Conservation (phyloP, 2,113 vertebrate genomes). For the Passer domesticus region DNA sequence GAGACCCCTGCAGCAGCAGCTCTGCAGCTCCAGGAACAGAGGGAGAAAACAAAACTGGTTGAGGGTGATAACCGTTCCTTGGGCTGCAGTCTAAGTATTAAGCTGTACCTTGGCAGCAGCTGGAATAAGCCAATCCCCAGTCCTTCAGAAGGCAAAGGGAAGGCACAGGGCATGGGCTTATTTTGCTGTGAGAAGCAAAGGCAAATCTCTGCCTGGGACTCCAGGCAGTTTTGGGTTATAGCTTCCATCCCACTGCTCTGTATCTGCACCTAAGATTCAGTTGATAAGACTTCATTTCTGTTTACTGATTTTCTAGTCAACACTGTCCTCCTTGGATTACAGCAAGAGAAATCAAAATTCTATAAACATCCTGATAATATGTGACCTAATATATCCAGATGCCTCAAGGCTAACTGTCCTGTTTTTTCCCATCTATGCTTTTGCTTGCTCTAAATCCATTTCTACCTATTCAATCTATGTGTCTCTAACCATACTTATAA, state of each 20-base stretch:
- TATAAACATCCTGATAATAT: not conserved
- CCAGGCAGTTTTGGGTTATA: not conserved
- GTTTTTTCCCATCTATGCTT: not conserved
- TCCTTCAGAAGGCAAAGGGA: not conserved
- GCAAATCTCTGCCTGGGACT: not conserved
- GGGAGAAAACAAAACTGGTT: not conserved
- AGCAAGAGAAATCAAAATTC: not conserved
- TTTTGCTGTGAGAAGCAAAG: not conserved
- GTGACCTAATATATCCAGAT: not conserved
- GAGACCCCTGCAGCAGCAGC: not conserved
- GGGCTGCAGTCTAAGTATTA: not conserved
- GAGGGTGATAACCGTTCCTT: not conserved
- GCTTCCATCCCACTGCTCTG: not conserved
- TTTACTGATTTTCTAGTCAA: not conserved
- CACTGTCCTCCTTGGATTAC: not conserved
- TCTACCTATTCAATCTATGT: not conserved
- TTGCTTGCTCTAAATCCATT: not conserved
- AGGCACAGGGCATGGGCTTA: fast-evolving
- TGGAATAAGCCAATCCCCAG: not conserved
- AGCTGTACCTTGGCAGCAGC: not conserved
- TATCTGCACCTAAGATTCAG: not conserved
- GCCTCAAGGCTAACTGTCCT: not conserved
- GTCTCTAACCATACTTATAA: not conserved
- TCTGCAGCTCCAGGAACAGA: not conserved
- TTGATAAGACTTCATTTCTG: not conserved